Base-by-base conservation (phyloP, 2,888 invertebrate species). In the Apamea sordens region DNA sequence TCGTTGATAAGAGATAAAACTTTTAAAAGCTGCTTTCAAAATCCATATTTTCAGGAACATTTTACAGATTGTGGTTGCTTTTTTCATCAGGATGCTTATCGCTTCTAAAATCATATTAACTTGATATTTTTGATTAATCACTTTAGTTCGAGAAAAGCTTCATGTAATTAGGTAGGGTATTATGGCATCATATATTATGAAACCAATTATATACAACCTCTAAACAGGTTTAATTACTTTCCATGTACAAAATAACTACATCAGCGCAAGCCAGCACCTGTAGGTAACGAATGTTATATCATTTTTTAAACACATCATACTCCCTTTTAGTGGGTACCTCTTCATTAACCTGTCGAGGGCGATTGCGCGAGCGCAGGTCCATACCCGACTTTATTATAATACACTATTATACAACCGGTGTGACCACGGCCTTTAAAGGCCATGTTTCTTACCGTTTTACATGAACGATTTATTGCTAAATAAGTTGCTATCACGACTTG, bases 381-480 rank as follows among this genome's bases (percentile, higher is more conserved):
- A 68, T 76, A 80, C 47, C 28, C 32, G 28, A n/a, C 13, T 80
- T 80, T 71, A 68, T 76, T 76, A 77, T 77, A 74, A 76, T 84
- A 64, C 84, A 59, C 69, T 76, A 84, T 89, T 89, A 85, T 86
- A 85, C 88, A 88, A 88, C 85, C 59, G 36, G n/a, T 81, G 75
- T 87, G 81, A 86, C 83, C 84, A 85, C 86, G 87, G 90, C 90
- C 87, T 92, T 92, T 92, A 92, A 92, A 92, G 87, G 91, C 89
- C 90, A 89, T 79, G 86, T 76, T 86, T 84, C 76, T 74, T 82
- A 75, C 76, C 73, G 68, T 79, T 86, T 87, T 84, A 85, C 86
- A 70, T 88, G 90, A 91, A 59, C 88, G 81, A 82, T 88, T 89
- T 87, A 86, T 92, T 92, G 86, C 92, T 83, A 92, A 90, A 91